Evolutionary conservation across 30 jellyfish, hydroid and myxozoan genomes (phyloP), one percentile per base, ranked within the genome.

Genomic region (Morbakka virulenta): DNA sequence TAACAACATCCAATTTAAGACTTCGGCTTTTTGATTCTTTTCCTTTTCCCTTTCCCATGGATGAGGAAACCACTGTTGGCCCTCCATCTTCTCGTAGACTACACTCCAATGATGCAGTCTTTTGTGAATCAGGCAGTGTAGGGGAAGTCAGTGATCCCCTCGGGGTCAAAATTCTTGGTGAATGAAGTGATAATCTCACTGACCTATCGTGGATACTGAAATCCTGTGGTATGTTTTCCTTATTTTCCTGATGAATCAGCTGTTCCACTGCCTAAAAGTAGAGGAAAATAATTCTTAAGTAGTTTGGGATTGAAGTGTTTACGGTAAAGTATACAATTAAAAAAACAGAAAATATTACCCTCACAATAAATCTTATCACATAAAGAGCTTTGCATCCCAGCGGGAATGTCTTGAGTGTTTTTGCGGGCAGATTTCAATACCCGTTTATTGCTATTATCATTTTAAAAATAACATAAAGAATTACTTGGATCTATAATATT

Each of bases 181-280:
- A 89, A 17, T 69, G 76, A 0, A 81, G 77, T 29, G 87, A 35
- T 30, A 71, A 82, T 50, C 78, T 47, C 48, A 74, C 32, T 14
- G 87, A 57, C 25, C 82, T 79, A 29, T 83, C 95, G 49, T 51
- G 14, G 34, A 61, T 62, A 41, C 57, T 41, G 17, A 41, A 6
- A 41, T 41, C 57, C 17, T 41, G 57, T 6, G 57, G 57, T 24
- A 82, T 29, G 79, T 82, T 82, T 34, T 80, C 91, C 51, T 62
- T 89, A 64, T 89, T 71, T 52, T 91, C 98, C 21, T 32, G 85
- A 48, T 64, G 79, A 47, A 91, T 91, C 87, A 65, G 49, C 4
- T 67, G 81, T 53, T 91, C 98, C 24, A 91, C 95, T 4, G 95
- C 95, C 98, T 91, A 24, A 32, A 74, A 79, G 35, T 11, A 36